Base-by-base conservation (phyloP, 2,113 vertebrate genomes). In the Bolborhynchus lineola region DNA sequence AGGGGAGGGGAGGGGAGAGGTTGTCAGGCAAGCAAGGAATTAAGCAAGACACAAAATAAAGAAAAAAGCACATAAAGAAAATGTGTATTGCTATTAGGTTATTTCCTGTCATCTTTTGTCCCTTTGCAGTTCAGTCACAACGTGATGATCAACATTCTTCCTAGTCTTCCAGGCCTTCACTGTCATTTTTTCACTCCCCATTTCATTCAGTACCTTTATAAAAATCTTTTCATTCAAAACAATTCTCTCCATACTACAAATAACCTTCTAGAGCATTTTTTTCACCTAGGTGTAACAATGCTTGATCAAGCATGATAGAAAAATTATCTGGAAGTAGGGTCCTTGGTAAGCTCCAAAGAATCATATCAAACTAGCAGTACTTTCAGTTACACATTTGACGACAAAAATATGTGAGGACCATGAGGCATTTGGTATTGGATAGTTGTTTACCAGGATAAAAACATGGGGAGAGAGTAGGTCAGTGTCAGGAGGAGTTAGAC, bases 1-100 rank as follows among this genome's bases (percentile, higher is more conserved):
- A 39, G 11, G 2, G 5, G 10, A 2, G 31, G 11, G 6, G 12
- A 3, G 53, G 13, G 28, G 4, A 6, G 7, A 50, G 10, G 9
- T 16, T 46, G 5, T 6, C n/a, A 68, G 20, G 24, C n/a, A 62
- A 52, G 18, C 8, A 52, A 41, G 5, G 7, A 67, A 76, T 52
- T 80, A 53, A 71, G 13, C 7, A 65, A 39, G 6, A 68, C 3
- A 67, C 6, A 75, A 72, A 28, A 3, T 42, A 75, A 83, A 86
- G 41, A 62, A 76, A 87, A 23, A 67, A 39, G 26, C 15, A 33
- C 4, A 25, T 17, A 31, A 63, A 59, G 11, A 79, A 47, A 44
- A 3, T 28, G 6, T 1, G 0, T 77, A 17, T 50, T 92, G 13
- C 9, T 69, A 13, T 37, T 69, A 39, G 4, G 16, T 47, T 39